These are phyloP conservation scores for Spilogale gracilis DNA, from an alignment of 2,113 vertebrate species.

Conservation along the genomic window DNA sequence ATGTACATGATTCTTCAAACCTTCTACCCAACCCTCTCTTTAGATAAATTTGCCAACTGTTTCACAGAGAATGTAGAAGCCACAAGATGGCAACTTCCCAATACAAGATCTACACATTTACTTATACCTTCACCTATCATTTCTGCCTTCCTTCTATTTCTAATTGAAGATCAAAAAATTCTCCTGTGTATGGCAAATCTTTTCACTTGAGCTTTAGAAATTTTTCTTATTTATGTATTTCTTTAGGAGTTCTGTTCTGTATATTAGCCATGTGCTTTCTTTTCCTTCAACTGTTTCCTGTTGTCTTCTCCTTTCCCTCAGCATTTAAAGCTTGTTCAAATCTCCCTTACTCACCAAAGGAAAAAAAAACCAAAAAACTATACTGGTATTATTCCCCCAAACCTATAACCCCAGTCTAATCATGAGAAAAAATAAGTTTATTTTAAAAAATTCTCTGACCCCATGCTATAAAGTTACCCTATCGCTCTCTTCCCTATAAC, in stretches of 20 bases:
- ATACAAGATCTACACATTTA: slow-evolving; percentile 19
- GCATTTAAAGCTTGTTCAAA: not conserved
- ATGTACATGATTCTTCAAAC: not conserved
- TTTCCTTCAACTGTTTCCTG: not conserved
- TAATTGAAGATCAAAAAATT: not conserved
- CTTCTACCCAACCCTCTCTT: not conserved
- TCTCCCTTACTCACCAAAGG: not conserved
- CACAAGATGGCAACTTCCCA: slow-evolving; percentile 43
- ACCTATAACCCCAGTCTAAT: not conserved
- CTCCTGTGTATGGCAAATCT: not conserved
- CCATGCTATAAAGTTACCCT: not conserved
- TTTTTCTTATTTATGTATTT: not conserved
- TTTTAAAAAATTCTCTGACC: not conserved
- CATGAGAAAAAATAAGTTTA: slow-evolving; percentile 2
- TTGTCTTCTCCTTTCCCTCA: not conserved
- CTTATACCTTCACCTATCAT: not conserved
- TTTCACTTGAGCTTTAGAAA: not conserved
- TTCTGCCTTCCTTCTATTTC: not conserved
- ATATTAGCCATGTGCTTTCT: not conserved
- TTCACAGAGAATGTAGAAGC: slow-evolving; percentile 25
- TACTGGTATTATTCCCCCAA: not conserved
- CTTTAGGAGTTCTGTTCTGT: not conserved
- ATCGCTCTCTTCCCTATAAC: not conserved
- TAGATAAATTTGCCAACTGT: not conserved
- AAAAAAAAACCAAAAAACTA: not conserved